Evolutionary conservation across 1,140 invertebrate genomes (phyloP).

Genomic region (Calephelis virginiensis): DNA sequence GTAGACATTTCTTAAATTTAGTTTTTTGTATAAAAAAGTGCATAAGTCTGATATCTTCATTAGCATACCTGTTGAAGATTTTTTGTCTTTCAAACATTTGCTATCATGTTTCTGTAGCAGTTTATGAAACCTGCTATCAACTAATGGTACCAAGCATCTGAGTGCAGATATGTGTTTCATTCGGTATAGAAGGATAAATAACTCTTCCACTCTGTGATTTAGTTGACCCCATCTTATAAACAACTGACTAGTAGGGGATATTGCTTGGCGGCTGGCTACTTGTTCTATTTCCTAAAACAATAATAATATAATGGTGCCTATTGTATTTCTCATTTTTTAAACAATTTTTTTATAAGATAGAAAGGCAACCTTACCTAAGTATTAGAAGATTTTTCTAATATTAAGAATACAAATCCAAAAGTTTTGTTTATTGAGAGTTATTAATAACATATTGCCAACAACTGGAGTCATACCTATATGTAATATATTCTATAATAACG

Average conservation of each 20-base stretch:
- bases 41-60: too few relatives aligned
- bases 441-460: too few relatives aligned
- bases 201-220: conserved; percentile 88
- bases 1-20: conserved; percentile 1
- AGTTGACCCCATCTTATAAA: conserved; percentile 87
- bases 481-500: too few relatives aligned
- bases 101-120: conserved; percentile 50
- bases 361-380: too few relatives aligned
- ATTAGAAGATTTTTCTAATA: too few relatives aligned
- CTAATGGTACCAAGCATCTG: conserved; percentile 78
- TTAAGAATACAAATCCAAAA: too few relatives aligned
- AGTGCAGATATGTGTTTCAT: conserved; percentile 88
- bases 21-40: neutral
- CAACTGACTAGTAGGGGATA: conserved; percentile 87
- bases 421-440: too few relatives aligned
- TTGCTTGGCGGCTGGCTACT: conserved; percentile 67
- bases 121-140: conserved; percentile 50
- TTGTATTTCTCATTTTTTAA: too few relatives aligned
- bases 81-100: conserved; percentile 38
- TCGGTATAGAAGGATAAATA: conserved; percentile 84
- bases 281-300: conserved; percentile 69
- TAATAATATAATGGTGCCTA: too few relatives aligned
- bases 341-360: too few relatives aligned
- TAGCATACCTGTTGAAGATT: conserved; percentile 5
- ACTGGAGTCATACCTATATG: too few relatives aligned